Evolutionary conservation across 2,888 invertebrate genomes (phyloP), one percentile per base, ranked within the genome.

Genomic region (Cancer borealis): DNA sequence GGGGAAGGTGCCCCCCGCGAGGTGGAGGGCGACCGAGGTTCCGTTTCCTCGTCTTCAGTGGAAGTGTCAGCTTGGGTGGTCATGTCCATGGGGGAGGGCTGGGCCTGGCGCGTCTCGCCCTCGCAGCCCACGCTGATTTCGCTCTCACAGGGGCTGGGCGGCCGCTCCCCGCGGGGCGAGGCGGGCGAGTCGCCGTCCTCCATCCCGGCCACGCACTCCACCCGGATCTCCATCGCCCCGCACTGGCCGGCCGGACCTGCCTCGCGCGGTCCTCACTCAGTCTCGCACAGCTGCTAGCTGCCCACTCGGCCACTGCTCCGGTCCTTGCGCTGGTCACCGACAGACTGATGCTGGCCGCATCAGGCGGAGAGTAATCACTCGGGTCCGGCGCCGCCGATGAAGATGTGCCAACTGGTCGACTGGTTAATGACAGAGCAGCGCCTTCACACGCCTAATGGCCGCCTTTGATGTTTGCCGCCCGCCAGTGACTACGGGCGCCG

Each of bases 71-170:
- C 91, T 60, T 92, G 92, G 90, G 92, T 92, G 60, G 95, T 95
- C 95, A 95, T 95, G 94, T 95, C 95, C 95, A 95, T 95, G 21
- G 95, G 95, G 14, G 95, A 95, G 12, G 94, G 90, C 30, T 73
- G 94, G 30, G 89, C 60, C n/a, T 91, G 88, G 0, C 84, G 79
- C 21, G 89, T 88, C n/a, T 95, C 95, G 26, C 54, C 93, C 92
- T 95, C 95, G 49, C 95, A 98, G 73, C 98, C 98, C 84, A 98
- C 98, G 96, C 98, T 98, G 96, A 98, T 98, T 96, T 98, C 98
- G 97, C 98, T 98, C 96, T 96, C 96, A 92, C 96, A 95, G 30
- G 98, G 97, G 96, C 97, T 8, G 39, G 94, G 89, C 54, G 92
- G 94, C 89, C 92, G 89, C 66, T 66, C 30, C 30, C 84, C 91